phyloP scores from a whole-genome alignment of 1,140 invertebrate genomes.

The Nebria ingens region DNA sequence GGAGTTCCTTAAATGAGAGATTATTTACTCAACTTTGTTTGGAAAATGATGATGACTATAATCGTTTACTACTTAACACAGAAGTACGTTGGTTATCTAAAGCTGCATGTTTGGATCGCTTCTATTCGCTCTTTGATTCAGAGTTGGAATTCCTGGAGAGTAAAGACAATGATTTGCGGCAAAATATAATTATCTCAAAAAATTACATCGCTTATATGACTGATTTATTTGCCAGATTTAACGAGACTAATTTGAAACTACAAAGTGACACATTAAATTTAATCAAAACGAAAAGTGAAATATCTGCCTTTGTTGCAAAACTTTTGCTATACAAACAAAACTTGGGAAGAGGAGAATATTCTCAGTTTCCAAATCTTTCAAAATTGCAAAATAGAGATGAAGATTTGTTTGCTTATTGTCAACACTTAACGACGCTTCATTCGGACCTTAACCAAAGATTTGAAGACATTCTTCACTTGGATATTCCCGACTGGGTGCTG shows the following conservation, averaged over 20 bases:
- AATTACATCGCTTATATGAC: slow-evolving; percentile 2
- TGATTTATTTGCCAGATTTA: slow-evolving; percentile 14
- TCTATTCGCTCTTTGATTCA: slow-evolving; percentile 12
- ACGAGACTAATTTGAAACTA: slow-evolving; percentile 14
- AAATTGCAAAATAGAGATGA: slow-evolving; percentile 14
- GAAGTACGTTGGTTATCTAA: slow-evolving; percentile 7
- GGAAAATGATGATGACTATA: slow-evolving; percentile 10
- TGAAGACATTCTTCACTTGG: slow-evolving; percentile 19
- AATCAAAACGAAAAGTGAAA: slow-evolving; percentile 17
- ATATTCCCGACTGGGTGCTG: slow-evolving; percentile 18
- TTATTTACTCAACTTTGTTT: slow-evolving; percentile 28
- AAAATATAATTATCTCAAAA: slow-evolving; percentile 14
- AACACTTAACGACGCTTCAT: slow-evolving; percentile 12
- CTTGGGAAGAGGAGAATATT: slow-evolving; percentile 10
- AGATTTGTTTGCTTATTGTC: slow-evolving; percentile 7
- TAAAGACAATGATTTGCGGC: slow-evolving; percentile 13
- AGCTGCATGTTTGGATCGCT: slow-evolving; percentile 5
- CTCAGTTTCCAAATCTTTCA: slow-evolving; percentile 15
- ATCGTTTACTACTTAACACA: slow-evolving; percentile 4
- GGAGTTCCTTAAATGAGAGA: slow-evolving; percentile 22
- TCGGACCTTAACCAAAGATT: slow-evolving; percentile 18
- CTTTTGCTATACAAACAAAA: slow-evolving; percentile 16
- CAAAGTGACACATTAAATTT: slow-evolving; percentile 15
- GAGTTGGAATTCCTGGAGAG: slow-evolving; percentile 14
- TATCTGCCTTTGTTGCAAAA: slow-evolving; percentile 14